phyloP scores from a whole-genome alignment of 2,113 vertebrate species.

The Seriola aureovittata region DNA sequence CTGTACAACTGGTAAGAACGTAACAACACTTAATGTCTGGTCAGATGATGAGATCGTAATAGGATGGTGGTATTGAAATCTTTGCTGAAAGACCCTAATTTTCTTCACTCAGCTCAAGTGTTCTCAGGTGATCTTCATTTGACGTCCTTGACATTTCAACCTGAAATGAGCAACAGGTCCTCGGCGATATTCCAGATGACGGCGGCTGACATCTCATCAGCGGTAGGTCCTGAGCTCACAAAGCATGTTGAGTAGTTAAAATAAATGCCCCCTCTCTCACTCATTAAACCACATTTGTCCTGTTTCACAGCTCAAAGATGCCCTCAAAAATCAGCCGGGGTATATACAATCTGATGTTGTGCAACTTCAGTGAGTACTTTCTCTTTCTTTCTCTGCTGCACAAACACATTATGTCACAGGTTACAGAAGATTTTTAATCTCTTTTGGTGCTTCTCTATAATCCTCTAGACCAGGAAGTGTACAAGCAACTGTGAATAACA shows the following conservation, averaged over 20 bases:
- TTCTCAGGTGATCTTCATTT: slow-evolving; percentile 80
- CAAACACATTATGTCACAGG: neutral
- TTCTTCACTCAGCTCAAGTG: slow-evolving; percentile 73
- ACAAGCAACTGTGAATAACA: slow-evolving; percentile 76
- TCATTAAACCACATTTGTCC: slow-evolving; percentile 19
- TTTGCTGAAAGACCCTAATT: neutral
- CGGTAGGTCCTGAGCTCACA: slow-evolving; percentile 55
- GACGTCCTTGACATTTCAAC: slow-evolving; percentile 6
- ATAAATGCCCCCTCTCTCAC: neutral
- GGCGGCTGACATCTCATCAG: slow-evolving; percentile 45
- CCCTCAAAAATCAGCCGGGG: slow-evolving; percentile 38
- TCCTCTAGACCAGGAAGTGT: slow-evolving; percentile 81
- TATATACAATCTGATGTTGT: slow-evolving; percentile 74
- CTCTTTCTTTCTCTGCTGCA: neutral
- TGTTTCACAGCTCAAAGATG: slow-evolving; percentile 62
- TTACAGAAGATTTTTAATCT: neutral
- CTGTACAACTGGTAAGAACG: slow-evolving; percentile 75
- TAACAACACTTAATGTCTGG: neutral
- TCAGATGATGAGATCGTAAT: neutral
- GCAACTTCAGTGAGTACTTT: slow-evolving; percentile 73
- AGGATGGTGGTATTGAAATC: neutral
- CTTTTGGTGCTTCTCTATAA: slow-evolving; percentile 4
- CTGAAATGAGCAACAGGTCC: slow-evolving; percentile 73
- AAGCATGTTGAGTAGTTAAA: neutral
- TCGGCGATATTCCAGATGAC: slow-evolving; percentile 61